phyloP scores from a whole-genome alignment of 2,888 invertebrate species.

The Hydriomena furcata region DNA sequence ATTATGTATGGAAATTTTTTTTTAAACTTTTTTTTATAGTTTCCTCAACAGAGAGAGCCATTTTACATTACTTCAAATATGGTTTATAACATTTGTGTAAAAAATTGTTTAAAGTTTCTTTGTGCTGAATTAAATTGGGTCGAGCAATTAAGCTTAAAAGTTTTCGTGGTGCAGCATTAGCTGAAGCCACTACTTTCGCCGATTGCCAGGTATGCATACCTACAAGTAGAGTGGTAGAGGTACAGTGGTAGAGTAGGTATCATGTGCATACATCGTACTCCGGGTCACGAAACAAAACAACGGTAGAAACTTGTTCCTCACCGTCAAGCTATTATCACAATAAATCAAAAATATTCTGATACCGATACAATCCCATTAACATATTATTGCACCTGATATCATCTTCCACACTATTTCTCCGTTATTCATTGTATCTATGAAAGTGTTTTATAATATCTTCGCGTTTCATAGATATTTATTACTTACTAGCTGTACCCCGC shows the following conservation, averaged over 20 bases:
- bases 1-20: no score
- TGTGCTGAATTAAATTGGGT: no score
- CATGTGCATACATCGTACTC: constrained; percentile 54
- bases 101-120: no score
- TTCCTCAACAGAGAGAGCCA: no score
- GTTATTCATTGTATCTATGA: constrained; percentile 33
- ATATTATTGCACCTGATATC: constrained; percentile 34
- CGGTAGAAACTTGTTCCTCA: constrained; percentile 58
- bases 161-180: background rate
- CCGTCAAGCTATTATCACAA: constrained; percentile 44
- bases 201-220: constrained; percentile 17
- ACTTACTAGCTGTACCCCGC: no score
- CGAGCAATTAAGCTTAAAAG: no score
- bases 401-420: constrained; percentile 32
- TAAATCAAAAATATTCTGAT: constrained; percentile 51
- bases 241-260: constrained; percentile 57
- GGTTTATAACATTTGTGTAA: no score
- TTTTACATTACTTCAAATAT: no score
- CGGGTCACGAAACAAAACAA: constrained; percentile 64
- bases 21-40: background rate
- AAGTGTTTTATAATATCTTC: constrained; percentile 34
- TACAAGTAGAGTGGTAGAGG: constrained; percentile 9
- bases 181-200: constrained; percentile 3
- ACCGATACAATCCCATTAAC: constrained; percentile 38
- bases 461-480: constrained; percentile 34